phyloP scores from a whole-genome alignment of 2,113 vertebrate species.

The Salvelinus fontinalis region DNA sequence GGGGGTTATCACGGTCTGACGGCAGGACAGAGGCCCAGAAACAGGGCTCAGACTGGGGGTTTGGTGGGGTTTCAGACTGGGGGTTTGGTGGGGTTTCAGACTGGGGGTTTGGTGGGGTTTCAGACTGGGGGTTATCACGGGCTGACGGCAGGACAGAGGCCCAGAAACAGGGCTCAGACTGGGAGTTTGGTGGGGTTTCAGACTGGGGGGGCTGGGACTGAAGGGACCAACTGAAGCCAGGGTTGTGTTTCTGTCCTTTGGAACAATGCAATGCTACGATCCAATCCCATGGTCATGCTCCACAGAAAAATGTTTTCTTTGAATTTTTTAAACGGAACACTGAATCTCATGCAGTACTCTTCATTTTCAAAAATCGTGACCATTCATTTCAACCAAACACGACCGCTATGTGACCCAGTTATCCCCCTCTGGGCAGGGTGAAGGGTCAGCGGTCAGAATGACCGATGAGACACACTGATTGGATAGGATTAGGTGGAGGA shows the following conservation, averaged over 20 bases:
- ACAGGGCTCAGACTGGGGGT: background rate
- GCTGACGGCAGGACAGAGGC: background rate
- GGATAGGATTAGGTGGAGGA: background rate
- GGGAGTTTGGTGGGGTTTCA: background rate
- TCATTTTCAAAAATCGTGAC: too few species aligned
- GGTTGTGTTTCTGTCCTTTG: too few species aligned
- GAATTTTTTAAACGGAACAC: background rate
- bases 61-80: too few species aligned
- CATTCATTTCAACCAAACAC: too few species aligned
- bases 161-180: background rate
- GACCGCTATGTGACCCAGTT: background rate
- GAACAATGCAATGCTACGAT: too few species aligned
- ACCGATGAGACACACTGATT: background rate
- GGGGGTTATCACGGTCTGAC: background rate
- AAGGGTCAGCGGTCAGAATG: background rate
- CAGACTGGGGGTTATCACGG: background rate
- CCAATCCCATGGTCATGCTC: too few species aligned
- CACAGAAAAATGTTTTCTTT: background rate
- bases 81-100: too few species aligned
- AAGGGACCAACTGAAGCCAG: background rate
- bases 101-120: too few species aligned
- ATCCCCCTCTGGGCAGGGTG: background rate
- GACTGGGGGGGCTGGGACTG: background rate
- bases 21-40: background rate
- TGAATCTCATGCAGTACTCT: background rate